Evolutionary conservation across 2,113 vertebrate species (phyloP), one percentile per base, ranked within the genome.

Genomic region (Stigmatopora argus): DNA sequence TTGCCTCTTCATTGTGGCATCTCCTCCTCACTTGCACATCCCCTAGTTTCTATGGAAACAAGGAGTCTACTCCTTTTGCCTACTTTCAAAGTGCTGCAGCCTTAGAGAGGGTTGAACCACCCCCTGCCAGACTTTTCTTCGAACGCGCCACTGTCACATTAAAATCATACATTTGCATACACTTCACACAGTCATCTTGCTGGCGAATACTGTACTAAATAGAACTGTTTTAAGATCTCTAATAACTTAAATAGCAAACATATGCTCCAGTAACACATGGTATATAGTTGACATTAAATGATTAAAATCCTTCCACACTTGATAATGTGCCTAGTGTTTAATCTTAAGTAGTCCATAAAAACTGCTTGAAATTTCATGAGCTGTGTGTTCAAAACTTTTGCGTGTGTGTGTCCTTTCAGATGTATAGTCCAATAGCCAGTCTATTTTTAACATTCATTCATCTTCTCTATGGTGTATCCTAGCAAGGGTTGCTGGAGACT

Each of bases 31-130:
- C 64, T 71, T 70, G 70, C 73, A 77, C 73, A 71, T 72, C 62
- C 2, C 21, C 41, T 13, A 44, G 87, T 89, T 87, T 56, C 87
- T 80, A 87, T 89, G 80, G 87, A 86, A 89, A 89, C 87, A 86
- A 79, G 75, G 64, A 82, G 65, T 64, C 74, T 80, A 73, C 74
- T 74, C 68, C 73, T 86, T 66, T 67, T 73, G 76, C 67, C 66
- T 81, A 67, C 60, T 70, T 62, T 66, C 73, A 77, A 77, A 81
- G 80, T 81, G 81, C 80, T 80, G 83, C 80, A 85, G 74, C 71
- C 74, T 71, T 14, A 69, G 59, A 83, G 78, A 72, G 74, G 74
- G 78, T 65, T 66, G 61, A 80, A 71, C 71, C 74, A 62, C 31
- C 49, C 72, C 66, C 63, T 70, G 71, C 69, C 69, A 71, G 66